Conservation (phyloP, 2,888 invertebrate species). For the Cheilosia pagana region DNA sequence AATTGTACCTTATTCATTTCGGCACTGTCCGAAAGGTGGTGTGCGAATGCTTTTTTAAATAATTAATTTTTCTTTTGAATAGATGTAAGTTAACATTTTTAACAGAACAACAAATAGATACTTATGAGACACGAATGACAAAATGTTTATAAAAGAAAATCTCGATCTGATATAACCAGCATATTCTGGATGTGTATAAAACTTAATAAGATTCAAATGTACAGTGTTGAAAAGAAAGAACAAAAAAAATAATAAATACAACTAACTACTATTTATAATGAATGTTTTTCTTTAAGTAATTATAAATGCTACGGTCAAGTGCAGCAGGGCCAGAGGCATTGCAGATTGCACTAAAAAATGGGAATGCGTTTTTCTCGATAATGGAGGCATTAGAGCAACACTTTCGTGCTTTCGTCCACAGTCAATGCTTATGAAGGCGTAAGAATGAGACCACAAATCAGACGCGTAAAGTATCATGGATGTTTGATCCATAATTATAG, state of each 20-base stretch:
- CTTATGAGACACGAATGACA: conserved; percentile 57
- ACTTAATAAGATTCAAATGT: conserved; percentile 59
- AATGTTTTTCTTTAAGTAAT: conserved; percentile 27
- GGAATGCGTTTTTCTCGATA: no score
- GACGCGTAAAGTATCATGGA: no score
- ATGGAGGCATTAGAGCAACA: no score
- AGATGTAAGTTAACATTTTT: conserved; percentile 62
- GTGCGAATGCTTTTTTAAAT: conserved; percentile 37
- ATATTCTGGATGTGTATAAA: conserved; percentile 63
- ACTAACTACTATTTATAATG: conserved; percentile 68
- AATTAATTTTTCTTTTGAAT: conserved; percentile 51
- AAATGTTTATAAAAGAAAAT: conserved; percentile 46
- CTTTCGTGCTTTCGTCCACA: no score
- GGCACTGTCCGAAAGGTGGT: conserved; percentile 5
- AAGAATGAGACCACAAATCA: no score
- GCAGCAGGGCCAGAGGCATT: no score
- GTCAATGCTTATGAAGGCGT: no score
- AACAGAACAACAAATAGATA: conserved; percentile 62
- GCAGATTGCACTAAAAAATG: no score
- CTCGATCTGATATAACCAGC: conserved; percentile 49
- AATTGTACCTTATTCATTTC: conserved; percentile 54
- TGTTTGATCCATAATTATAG: no score
- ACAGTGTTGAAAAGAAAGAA: conserved; percentile 56
- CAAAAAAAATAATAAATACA: conserved; percentile 53
- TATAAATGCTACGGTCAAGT: neutral